These are phyloP conservation scores for Procambarus virginalis DNA, from an alignment of 1,140 invertebrate species.

Conservation along the genomic window DNA sequence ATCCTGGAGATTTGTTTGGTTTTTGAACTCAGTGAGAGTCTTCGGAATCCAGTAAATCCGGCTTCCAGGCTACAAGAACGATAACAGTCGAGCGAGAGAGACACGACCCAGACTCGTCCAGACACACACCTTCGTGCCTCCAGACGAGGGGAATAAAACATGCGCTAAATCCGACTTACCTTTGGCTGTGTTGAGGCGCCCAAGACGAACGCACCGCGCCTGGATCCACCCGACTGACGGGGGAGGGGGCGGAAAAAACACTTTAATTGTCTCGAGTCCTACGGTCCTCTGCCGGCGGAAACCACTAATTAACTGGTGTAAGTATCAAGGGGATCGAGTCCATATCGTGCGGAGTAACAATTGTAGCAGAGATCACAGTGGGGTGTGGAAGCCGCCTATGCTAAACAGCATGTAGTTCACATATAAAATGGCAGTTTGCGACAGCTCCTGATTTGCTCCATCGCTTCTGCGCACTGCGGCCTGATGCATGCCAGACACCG, in stretches of 20 bases:
- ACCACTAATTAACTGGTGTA: constrained; percentile 57
- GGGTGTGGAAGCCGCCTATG: constrained; percentile 61
- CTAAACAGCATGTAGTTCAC: constrained; percentile 66
- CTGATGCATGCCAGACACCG: constrained; percentile 13
- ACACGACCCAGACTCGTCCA: neutral
- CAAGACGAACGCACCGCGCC: too few relatives aligned
- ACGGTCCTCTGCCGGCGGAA: neutral
- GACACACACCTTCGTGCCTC: neutral
- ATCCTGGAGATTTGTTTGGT: too few relatives aligned
- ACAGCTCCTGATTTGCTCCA: constrained; percentile 49
- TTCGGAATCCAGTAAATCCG: too few relatives aligned
- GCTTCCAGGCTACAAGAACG: too few relatives aligned
- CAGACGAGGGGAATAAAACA: neutral
- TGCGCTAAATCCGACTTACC: neutral
- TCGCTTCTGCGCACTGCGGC: constrained; percentile 57
- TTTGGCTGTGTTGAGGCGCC: neutral
- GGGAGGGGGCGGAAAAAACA: too few relatives aligned
- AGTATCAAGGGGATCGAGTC: constrained; percentile 44
- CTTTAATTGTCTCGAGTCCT: neutral
- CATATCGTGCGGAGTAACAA: constrained; percentile 17
- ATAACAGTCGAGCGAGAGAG: too few relatives aligned
- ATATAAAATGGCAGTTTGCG: constrained; percentile 66
- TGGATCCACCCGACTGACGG: too few relatives aligned
- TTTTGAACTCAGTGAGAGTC: too few relatives aligned
- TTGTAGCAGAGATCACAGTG: constrained; percentile 49